A percentile compares a stretch with the other conserved stretches of the same genome.
Conservation (phyloP, 2,113 vertebrate genomes). For the Lamprologus sp. region DNA sequence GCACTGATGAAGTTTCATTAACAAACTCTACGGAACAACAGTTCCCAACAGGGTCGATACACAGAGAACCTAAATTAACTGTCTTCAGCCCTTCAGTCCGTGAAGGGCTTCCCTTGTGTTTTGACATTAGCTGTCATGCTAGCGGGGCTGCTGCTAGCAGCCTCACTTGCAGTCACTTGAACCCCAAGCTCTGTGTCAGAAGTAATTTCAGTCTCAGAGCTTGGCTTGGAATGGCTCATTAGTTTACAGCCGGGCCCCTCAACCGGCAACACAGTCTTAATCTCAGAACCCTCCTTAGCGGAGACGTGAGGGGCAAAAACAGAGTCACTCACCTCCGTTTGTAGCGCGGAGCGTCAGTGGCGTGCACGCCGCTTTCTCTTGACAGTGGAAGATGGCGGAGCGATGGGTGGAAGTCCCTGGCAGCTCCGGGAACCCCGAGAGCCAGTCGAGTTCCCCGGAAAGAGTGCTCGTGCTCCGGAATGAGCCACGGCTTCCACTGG, state of each 20-base stretch:
- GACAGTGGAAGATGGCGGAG: rapidly evolving
- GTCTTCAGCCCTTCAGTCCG: neutral
- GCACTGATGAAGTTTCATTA: neutral
- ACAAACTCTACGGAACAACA: neutral
- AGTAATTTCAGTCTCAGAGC: neutral
- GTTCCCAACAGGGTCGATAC: neutral
- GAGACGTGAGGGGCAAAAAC: neutral
- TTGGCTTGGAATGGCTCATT: neutral
- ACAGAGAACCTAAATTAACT: neutral
- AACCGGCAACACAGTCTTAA: neutral
- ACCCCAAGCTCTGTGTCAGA: neutral
- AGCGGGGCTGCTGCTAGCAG: neutral
- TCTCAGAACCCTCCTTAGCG: neutral
- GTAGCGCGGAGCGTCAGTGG: rapidly evolving
- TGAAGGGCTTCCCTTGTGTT: neutral
- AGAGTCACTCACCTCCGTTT: neutral
- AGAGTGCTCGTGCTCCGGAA: rapidly evolving
- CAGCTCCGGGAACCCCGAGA: neutral
- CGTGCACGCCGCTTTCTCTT: rapidly evolving
- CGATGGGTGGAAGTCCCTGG: neutral
- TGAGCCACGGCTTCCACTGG: neutral
- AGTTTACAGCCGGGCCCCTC: neutral
- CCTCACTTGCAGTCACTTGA: neutral
- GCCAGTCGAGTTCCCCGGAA: neutral
- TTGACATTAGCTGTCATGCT: neutral